These are phyloP conservation scores for Zosterops pallidus DNA, from an alignment of 2,113 vertebrate species.

Conservation along the genomic window DNA sequence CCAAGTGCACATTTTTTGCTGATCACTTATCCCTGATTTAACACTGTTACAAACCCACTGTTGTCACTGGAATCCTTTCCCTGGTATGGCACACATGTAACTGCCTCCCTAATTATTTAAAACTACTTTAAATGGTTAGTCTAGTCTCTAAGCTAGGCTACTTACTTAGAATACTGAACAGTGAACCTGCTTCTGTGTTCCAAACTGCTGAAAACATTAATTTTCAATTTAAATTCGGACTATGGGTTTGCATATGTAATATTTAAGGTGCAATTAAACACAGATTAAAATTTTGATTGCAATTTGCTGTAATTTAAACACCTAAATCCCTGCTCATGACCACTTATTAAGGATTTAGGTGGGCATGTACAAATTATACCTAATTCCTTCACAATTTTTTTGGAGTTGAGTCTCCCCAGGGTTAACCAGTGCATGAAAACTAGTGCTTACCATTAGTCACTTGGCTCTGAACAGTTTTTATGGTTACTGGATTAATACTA, in stretches of 20 bases:
- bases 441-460: neutral
- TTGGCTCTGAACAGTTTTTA: neutral
- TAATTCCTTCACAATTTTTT: neutral
- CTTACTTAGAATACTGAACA: neutral
- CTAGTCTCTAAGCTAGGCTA: neutral
- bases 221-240: neutral
- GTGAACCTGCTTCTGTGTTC: neutral
- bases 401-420: neutral
- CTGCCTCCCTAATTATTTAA: neutral
- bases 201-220: neutral
- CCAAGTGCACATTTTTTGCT: neutral
- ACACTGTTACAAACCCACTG: neutral
- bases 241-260: neutral
- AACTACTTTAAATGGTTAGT: neutral
- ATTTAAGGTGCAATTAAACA: neutral
- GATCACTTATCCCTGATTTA: neutral
- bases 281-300: neutral
- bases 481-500: neutral
- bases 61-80: neutral
- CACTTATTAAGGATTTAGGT: neutral
- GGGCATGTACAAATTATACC: rapidly evolving
- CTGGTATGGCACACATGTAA: rapidly evolving
- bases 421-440: neutral
- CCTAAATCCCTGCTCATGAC: neutral
- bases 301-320: neutral